These are phyloP conservation scores for Pithys albifrons DNA, from an alignment of 2,113 vertebrate genomes.

Conservation along the genomic window DNA sequence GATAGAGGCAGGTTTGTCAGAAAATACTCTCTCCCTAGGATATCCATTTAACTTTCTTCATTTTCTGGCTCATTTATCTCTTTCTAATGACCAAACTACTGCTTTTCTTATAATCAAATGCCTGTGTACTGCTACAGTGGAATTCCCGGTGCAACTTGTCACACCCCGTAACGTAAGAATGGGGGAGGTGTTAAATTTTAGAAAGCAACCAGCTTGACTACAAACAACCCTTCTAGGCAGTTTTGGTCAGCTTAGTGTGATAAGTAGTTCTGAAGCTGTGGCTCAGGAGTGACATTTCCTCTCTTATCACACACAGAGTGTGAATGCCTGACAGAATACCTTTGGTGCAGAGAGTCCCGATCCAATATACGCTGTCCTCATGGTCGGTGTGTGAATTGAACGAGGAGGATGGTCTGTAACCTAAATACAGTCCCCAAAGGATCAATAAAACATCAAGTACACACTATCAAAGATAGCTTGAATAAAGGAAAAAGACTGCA, in stretches of 20 bases:
- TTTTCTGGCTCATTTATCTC: neutral
- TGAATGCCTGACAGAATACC: slow-evolving; percentile 64
- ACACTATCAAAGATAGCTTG: neutral
- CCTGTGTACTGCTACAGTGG: neutral
- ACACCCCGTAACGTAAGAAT: neutral
- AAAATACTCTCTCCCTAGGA: neutral
- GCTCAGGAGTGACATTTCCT: neutral
- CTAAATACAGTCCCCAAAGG: slow-evolving; percentile 69
- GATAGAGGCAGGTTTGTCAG: neutral
- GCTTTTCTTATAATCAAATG: neutral
- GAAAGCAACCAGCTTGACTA: neutral
- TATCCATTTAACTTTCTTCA: neutral
- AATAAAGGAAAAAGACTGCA: neutral
- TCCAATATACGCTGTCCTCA: slow-evolving; percentile 85
- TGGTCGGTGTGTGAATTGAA: slow-evolving; percentile 88
- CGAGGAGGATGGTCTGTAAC: slow-evolving; percentile 84
- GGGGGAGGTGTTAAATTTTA: neutral
- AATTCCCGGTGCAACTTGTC: neutral
- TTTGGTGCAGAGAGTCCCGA: slow-evolving; percentile 87
- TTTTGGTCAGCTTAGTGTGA: neutral
- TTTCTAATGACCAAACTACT: neutral
- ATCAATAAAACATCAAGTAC: slow-evolving; percentile 27
- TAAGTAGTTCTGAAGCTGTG: neutral
- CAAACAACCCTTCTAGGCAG: neutral
- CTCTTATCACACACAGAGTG: neutral